phyloP scores from a whole-genome alignment of 2,797 vertebrate species.

The Crossoptilon crossoptilon region DNA sequence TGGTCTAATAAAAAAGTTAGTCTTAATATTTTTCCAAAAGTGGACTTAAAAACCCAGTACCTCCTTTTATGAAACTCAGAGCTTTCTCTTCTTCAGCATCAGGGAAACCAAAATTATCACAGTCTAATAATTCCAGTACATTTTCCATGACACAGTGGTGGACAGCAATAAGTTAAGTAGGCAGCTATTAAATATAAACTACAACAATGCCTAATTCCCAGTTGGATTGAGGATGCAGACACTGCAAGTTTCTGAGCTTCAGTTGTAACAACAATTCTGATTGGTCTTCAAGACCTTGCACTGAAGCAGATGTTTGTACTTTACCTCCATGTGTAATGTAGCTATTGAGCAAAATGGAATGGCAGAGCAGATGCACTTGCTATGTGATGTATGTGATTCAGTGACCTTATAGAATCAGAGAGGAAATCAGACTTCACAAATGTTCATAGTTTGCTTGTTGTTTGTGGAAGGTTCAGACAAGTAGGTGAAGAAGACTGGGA shows the following conservation, averaged over 20 bases:
- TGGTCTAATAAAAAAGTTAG: not conserved
- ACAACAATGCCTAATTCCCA: slow-evolving; percentile 40
- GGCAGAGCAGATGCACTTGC: slow-evolving; percentile 22
- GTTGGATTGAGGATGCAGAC: slow-evolving; percentile 17
- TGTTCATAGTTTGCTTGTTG: not conserved
- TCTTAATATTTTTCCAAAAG: slow-evolving; percentile 54
- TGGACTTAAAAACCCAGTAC: not conserved
- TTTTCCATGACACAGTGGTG: not conserved
- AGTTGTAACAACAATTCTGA: slow-evolving; percentile 43
- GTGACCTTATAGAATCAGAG: slow-evolving; percentile 38
- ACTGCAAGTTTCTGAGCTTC: slow-evolving; percentile 41
- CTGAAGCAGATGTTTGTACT: slow-evolving; percentile 60
- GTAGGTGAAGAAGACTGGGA: slow-evolving; percentile 37
- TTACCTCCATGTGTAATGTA: slow-evolving; percentile 29
- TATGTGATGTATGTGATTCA: not conserved
- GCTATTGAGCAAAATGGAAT: slow-evolving; percentile 53
- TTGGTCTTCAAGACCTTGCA: slow-evolving; percentile 27
- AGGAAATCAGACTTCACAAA: slow-evolving; percentile 52
- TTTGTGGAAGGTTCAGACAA: slow-evolving; percentile 22
- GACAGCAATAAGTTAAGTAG: slow-evolving; percentile 21
- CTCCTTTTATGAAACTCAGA: slow-evolving; percentile 1
- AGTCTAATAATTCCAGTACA: not conserved
- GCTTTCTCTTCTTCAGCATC: not conserved
- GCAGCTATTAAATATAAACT: not conserved
- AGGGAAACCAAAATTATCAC: not conserved